These are phyloP conservation scores for Marasmarcha lunaedactyla DNA, from an alignment of 2,888 invertebrate species.

Conservation along the genomic window DNA sequence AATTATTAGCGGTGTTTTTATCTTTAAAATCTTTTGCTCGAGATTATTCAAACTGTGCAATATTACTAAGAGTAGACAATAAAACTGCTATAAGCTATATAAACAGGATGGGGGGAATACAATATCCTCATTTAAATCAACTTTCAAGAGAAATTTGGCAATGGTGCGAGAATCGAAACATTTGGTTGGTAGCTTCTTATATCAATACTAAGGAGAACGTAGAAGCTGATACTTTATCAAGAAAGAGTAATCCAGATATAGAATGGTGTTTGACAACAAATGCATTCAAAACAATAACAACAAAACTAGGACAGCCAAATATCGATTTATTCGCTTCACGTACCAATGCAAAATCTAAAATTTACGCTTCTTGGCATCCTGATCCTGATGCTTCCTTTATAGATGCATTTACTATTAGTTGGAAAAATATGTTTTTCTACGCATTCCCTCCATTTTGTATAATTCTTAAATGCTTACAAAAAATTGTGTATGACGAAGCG, in stretches of 20 bases:
- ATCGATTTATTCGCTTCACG: no score
- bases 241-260: not conserved
- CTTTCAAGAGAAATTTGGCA: conserved; percentile 1
- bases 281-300: not conserved
- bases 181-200: not conserved
- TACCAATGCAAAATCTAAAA: no score
- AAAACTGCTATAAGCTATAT: not conserved
- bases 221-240: not conserved
- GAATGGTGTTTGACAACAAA: not conserved
- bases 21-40: no score
- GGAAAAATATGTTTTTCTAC: no score
- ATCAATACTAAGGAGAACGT: not conserved
- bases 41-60: not conserved
- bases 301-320: no score
- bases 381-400: no score
- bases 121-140: not conserved
- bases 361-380: no score
- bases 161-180: conserved; percentile 14
- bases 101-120: not conserved
- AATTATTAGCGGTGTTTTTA: no score
- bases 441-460: no score
- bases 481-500: no score
- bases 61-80: not conserved
- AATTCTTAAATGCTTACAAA: no score
- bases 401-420: no score